Base-by-base conservation (phyloP, 2,113 vertebrate species). In the Anoura caudifer region DNA sequence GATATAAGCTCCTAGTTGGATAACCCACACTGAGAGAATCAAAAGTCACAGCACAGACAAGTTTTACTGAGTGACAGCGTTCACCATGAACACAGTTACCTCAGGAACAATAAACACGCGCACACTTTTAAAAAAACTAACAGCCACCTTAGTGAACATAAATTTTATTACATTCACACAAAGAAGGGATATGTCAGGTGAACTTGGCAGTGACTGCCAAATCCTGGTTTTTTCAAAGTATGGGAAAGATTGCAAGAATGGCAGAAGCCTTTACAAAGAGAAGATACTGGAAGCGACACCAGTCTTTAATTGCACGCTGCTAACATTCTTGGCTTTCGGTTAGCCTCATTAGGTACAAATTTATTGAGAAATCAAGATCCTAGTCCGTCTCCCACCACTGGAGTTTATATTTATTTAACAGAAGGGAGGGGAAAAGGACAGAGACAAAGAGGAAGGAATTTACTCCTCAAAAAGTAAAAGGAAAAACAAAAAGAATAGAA, bases 331-430 rank as follows among this genome's bases (percentile, higher is more conserved):
- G 50, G 69, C 73, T 97, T 95, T 94, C 83, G 89, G 5, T 59
- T 47, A 73, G 85, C 54, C 79, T 97, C 6, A 0, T 94, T 89
- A 88, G 69, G 43, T 83, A 85, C 50, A 95, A 79, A 91, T 95
- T 94, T 95, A 95, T 15, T 76, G 93, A 88, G 54, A 90, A 88
- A 59, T 87, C 61, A 94, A 95, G 73, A 84, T 95, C 67, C 77
- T 90, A 87, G 83, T 88, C 76, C 50, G 87, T 86, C 61, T 79
- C 69, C 43, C 67, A 61, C 43, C 43, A 81, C 31, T 45, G 52
- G 70, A 59, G 24, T 59, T 81, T 87, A 82, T 31, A 91, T 22
- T 96, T 72, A 85, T 56, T 79, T 85, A 81, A 87, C 6, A 82
- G 52, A 76, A 75, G 52, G 41, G 56, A 83, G 33, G 47, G 52